Base-by-base conservation (phyloP, 2,113 vertebrate genomes). In the Helogale parvula region DNA sequence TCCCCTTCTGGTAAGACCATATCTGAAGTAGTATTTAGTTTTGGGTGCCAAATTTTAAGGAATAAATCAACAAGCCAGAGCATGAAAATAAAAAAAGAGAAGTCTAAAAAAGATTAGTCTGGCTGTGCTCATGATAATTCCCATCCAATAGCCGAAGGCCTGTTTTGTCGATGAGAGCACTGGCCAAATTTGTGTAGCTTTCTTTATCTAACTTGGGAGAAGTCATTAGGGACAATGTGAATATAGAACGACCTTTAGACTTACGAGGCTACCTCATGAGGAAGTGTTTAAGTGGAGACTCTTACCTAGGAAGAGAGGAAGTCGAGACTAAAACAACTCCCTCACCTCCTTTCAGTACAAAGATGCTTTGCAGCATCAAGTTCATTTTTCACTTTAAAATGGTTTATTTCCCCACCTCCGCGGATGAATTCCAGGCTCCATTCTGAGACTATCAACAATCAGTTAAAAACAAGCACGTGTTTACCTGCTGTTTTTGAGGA, bases 31-130 rank as follows among this genome's bases (percentile, higher is more conserved):
- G 8, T 68, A 21, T 85, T 89, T 50, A 86, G 57, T 21, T 71
- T 52, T 96, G 14, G 31, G 60, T 82, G 66, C 57, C 83, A 72
- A 71, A 86, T 86, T 89, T 86, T 68, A 86, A 94, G 88, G n/a
- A 92, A 77, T 83, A 83, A 81, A 83, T 76, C 72, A 77, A 93
- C 72, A 77, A 93, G 21, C 6, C 33, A 89, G 23, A 94, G 41
- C 54, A 45, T 77, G 17, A 50, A 41, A 77, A 95, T 38, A 69
- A 60, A 88, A 84, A 84, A 54, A 52, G 35, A 38, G 38, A 90
- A 87, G 11, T 14, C 10, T 41, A 54, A 81, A 91, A 96, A 54
- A n/a, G 79, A 71, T 81, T 47, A 27, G 8, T 76, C 9, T 84
- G 63, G 23, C 11, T 92, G 29, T 94, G 31, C 11, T 74, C 31